These are phyloP conservation scores for Blomia tropicalis DNA, from an alignment of 2,888 invertebrate species.

Conservation along the genomic window DNA sequence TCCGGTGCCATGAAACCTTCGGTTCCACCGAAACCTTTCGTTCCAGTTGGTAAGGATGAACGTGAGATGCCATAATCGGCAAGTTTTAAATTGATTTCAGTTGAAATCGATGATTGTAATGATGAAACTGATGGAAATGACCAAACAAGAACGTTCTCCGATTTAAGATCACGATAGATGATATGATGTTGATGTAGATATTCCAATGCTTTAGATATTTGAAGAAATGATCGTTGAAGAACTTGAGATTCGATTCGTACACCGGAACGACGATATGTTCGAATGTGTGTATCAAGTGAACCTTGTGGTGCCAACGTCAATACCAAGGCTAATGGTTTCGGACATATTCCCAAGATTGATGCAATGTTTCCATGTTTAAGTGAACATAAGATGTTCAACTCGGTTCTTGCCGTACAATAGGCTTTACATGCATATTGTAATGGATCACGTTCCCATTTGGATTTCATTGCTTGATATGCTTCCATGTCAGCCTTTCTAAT, in stretches of 20 bases:
- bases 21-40: conserved; percentile 94
- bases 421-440: conserved; percentile 82
- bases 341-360: conserved; percentile 72
- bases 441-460: conserved; percentile 86
- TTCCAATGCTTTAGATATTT: conserved; percentile 81
- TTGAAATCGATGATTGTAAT: conserved; percentile 32
- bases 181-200: conserved; percentile 83
- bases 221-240: conserved; percentile 66
- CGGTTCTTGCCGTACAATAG: conserved; percentile 87
- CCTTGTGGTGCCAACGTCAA: conserved; percentile 82
- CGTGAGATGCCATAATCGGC: conserved; percentile 94
- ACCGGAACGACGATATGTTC: conserved; percentile 69
- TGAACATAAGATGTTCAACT: conserved; percentile 66
- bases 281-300: conserved; percentile 63
- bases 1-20: conserved; percentile 98
- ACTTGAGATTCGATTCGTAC: conserved; percentile 61
- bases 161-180: conserved; percentile 81
- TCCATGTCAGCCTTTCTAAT: conserved; percentile 49
- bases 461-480: conserved; percentile 51
- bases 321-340: conserved; percentile 70
- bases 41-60: conserved; percentile 68
- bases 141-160: conserved; percentile 98
- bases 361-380: conserved; percentile 81
- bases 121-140: conserved; percentile 64
- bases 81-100: conserved; percentile 63